Base-by-base conservation (phyloP, 2,797 vertebrate species). In the Bradypodion pumilum region DNA sequence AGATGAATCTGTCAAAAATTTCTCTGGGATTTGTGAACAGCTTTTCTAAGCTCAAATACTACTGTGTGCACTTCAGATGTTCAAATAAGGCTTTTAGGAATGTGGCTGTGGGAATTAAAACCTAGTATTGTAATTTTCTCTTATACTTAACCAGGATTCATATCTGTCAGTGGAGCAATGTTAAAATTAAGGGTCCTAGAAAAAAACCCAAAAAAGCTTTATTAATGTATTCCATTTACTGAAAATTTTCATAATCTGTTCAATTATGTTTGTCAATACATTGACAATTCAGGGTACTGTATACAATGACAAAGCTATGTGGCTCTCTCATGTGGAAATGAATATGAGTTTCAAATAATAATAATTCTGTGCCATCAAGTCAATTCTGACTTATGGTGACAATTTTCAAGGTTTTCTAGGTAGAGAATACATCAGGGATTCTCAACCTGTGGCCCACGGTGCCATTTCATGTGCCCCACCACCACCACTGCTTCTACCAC, bases 1-100 rank as follows among this genome's bases (percentile, higher is more conserved):
- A 93, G 93, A 95, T 95, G 95, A 96, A 94, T 94, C 94, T 96
- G 95, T 97, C 95, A 97, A 93, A 95, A 95, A 87, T 93, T 94
- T 96, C 93, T 91, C 81, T 93, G 92, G 93, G 92, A 95, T 95
- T 96, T 94, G 93, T 95, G 94, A 92, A 89, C 90, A 96, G 95
- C 95, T 95, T 95, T 95, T 94, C 91, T 93, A 89, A 95, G 88
- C 89, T 94, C 92, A 88, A 83, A 87, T 94, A 84, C 91, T 88
- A 90, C 91, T 90, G 75, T 49, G 25, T 86, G 82, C 60, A 90
- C 93, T 92, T 93, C 19, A 9, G 82, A 95, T 95, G 92, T 95
- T 92, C 93, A 91, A 94, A 89, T 87, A 93, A 93, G 89, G 90
- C 87, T 95, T 93, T 95, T 87, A 93, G 88, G 85, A 75, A 68